Evolutionary conservation across 2,797 vertebrate species (phyloP), one percentile per base, ranked within the genome.

Genomic region (Erpetoichthys calabaricus): DNA sequence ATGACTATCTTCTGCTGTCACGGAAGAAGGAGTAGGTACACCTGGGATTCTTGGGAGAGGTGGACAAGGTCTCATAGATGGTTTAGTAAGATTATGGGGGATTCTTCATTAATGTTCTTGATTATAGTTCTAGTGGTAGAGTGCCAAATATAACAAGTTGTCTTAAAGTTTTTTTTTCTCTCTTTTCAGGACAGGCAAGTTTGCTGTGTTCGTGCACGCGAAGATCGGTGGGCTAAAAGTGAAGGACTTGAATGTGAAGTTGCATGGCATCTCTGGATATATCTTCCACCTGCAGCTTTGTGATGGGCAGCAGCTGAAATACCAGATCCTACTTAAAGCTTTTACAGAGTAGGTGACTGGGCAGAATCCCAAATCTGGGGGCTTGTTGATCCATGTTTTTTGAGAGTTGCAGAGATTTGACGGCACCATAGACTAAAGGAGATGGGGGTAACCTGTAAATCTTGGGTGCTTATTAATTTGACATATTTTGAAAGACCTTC

Each of bases 221-320:
- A 89, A 83, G 73, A 89, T 88, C 42, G 79, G 82, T 1, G 87
- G 90, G 69, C 74, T 93, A 60, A 89, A 90, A 73, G 90, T 92
- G 67, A 89, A 88, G 73, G 90, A 92, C 72, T 73, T 94, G 68
- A 91, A 88, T 70, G 83, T 84, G 77, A 91, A 90, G 76, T 80
- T 90, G 41, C 89, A 91, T 64, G 88, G 87, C 57, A 81, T 92
- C 73, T 86, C 90, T 0, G 91, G 90, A 49, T 90, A 91, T 50
- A 88, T 93, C 67, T 94, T 93, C 78, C 87, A 91, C 61, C 79
- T 94, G 46, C 89, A 91, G 74, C 80, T 94, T 54, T 88, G 87
- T 58, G 89, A 86, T 3, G 84, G 83, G 54, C 86, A 84, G 59
- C 86, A 83, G 46, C 78, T 83, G 41, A 92, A 91, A 68, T 87